phyloP scores from a whole-genome alignment of 2,888 invertebrate genomes.

The Cactoblastis cactorum region DNA sequence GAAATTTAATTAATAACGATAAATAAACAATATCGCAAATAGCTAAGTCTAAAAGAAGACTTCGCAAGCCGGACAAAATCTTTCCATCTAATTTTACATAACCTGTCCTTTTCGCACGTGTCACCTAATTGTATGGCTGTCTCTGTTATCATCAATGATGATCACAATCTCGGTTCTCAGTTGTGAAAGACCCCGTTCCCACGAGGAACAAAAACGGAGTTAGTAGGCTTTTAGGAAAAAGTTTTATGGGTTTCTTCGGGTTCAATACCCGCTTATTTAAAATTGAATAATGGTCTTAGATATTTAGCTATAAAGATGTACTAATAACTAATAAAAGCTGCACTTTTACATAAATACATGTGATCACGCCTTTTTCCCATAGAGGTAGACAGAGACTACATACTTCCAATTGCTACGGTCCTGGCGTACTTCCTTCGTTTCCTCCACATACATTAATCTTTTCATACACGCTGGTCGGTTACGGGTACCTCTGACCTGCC shows the following conservation, averaged over 20 bases:
- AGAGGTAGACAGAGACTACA: too few relatives aligned
- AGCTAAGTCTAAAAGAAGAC: neutral
- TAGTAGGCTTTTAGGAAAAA: conserved; percentile 11
- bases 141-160: conserved; percentile 1
- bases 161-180: conserved; percentile 23
- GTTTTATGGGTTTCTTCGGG: conserved; percentile 2
- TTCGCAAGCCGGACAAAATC: neutral
- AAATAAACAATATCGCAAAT: neutral
- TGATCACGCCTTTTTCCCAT: too few relatives aligned
- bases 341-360: too few relatives aligned
- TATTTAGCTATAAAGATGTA: too few relatives aligned
- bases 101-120: conserved; percentile 4
- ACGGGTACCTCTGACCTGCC: too few relatives aligned
- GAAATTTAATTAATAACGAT: too few relatives aligned
- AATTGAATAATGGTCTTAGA: too few relatives aligned
- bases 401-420: too few relatives aligned
- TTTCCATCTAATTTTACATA: neutral
- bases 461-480: too few relatives aligned
- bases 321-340: too few relatives aligned
- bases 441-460: too few relatives aligned
- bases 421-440: too few relatives aligned
- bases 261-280: neutral
- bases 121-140: neutral
- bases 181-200: conserved; percentile 31
- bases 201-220: conserved; percentile 27